A percentile compares a stretch with the other conserved stretches of the same genome.
Evolutionary conservation across 1,140 invertebrate species (phyloP).

Genomic region (Pteromalus puparum): DNA sequence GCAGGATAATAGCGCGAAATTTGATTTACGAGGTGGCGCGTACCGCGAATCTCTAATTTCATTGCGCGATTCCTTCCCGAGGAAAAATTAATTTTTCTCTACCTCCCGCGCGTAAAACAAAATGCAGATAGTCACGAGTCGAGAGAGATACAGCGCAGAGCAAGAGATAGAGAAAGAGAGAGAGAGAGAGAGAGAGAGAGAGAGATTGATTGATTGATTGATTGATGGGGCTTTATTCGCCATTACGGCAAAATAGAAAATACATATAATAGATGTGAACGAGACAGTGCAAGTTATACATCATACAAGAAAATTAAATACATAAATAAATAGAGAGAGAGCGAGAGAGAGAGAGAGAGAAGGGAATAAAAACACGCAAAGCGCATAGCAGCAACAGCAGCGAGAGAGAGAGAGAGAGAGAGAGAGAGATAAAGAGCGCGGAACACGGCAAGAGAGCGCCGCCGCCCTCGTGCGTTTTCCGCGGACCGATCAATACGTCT

Average conservation of each 20-base stretch:
- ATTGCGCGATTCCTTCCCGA: not conserved
- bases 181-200: not conserved
- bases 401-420: not conserved
- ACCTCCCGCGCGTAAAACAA: not conserved
- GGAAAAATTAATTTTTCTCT: not conserved
- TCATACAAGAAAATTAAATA: too few relatives aligned
- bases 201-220: too few relatives aligned
- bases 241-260: too few relatives aligned
- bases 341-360: too few relatives aligned
- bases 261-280: too few relatives aligned
- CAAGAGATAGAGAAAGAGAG: too few relatives aligned
- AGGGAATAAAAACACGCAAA: not conserved
- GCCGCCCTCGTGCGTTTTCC: conserved; percentile 30
- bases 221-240: too few relatives aligned
- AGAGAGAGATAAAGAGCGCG: not conserved
- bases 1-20: not conserved
- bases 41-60: not conserved
- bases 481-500: conserved; percentile 53
- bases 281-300: too few relatives aligned
- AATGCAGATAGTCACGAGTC: not conserved
- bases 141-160: too few relatives aligned
- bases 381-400: not conserved
- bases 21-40: not conserved
- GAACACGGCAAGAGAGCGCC: not conserved
- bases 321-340: too few relatives aligned